These are phyloP conservation scores for Cremastobaeus sp. DNA, from an alignment of 2,888 invertebrate species.

Conservation along the genomic window DNA sequence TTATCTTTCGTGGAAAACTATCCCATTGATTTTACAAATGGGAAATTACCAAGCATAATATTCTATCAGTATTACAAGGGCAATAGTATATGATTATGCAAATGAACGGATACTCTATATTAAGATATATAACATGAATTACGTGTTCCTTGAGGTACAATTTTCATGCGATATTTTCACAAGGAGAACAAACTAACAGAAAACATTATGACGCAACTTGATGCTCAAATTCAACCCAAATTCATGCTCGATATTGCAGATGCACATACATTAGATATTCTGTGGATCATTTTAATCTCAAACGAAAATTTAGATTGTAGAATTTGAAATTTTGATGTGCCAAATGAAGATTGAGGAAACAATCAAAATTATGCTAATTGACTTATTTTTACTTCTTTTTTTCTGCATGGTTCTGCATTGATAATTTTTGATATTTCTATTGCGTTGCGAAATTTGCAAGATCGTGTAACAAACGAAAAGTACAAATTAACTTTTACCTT, in stretches of 20 bases:
- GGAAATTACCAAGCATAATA: constrained; percentile 32
- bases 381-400: neutral
- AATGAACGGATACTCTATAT: neutral
- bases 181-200: constrained; percentile 9
- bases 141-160: constrained; percentile 14
- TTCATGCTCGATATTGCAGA: constrained; percentile 18
- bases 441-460: constrained; percentile 12
- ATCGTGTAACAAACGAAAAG: constrained; percentile 16
- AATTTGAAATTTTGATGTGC: neutral
- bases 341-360: no score
- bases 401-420: no score
- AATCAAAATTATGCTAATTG: no score
- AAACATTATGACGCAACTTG: neutral
- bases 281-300: no score
- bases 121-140: constrained; percentile 2
- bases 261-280: constrained; percentile 26
- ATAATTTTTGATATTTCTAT: neutral
- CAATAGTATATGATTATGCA: constrained; percentile 12
- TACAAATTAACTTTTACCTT: constrained; percentile 46
- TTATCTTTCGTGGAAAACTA: constrained; percentile 4
- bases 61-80: constrained; percentile 36
- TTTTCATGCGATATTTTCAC: constrained; percentile 15
- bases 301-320: no score
- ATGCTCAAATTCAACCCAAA: constrained; percentile 13
- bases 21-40: constrained; percentile 7